phyloP scores from a whole-genome alignment of 1,140 invertebrate species.

The Lepidostoma basale region DNA sequence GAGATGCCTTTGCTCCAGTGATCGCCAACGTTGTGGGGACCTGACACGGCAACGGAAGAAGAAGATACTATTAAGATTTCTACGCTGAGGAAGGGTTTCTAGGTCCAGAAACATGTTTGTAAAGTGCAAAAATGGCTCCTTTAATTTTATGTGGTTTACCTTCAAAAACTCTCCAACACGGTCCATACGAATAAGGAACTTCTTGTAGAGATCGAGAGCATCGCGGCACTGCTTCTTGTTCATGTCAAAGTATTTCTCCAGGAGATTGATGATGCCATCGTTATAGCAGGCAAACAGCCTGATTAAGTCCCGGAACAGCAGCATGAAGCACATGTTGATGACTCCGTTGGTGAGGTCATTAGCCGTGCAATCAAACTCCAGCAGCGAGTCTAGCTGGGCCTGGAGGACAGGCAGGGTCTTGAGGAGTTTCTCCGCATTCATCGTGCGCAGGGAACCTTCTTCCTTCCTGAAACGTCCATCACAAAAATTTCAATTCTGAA shows the following conservation, averaged over 20 bases:
- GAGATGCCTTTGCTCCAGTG: too few relatives aligned
- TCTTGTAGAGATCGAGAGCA: slow-evolving; percentile 98
- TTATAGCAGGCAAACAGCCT: slow-evolving; percentile 99
- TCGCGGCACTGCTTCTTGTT: slow-evolving; percentile 99
- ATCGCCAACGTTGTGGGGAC: too few relatives aligned
- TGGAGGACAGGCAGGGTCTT: slow-evolving; percentile 97
- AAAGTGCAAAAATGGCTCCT: too few relatives aligned
- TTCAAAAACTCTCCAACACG: slow-evolving; percentile 98
- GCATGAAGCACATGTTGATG: slow-evolving; percentile 98
- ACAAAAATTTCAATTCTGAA: slow-evolving; percentile 6
- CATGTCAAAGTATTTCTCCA: slow-evolving; percentile 99
- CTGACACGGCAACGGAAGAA: too few relatives aligned
- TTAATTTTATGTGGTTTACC: too few relatives aligned
- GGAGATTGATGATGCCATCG: slow-evolving; percentile 98
- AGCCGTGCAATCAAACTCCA: slow-evolving; percentile 97
- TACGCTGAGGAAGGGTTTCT: too few relatives aligned
- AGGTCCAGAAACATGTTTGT: too few relatives aligned
- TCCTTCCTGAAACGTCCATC: slow-evolving; percentile 77
- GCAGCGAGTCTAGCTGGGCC: slow-evolving; percentile 90
- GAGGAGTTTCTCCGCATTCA: slow-evolving; percentile 96
- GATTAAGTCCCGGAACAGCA: slow-evolving; percentile 98
- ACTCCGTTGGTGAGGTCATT: slow-evolving; percentile 98
- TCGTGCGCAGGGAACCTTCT: slow-evolving; percentile 94
- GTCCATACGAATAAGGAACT: slow-evolving; percentile 98
- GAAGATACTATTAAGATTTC: too few relatives aligned